These are phyloP conservation scores for Loxodonta africana DNA, from an alignment of 2,113 vertebrate species.

Conservation along the genomic window DNA sequence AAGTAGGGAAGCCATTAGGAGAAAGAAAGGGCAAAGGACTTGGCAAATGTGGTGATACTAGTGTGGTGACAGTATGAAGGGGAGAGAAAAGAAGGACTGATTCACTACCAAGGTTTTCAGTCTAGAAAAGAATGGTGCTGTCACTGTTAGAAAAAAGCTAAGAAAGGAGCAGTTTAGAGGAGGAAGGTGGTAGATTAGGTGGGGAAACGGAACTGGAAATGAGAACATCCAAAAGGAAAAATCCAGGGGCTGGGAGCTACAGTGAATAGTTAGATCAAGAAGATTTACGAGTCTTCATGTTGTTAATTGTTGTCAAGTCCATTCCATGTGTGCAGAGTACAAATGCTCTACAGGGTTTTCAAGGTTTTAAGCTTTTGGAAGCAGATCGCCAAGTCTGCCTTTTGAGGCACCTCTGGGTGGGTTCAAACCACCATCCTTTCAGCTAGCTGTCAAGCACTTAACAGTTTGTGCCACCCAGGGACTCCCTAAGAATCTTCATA, in stretches of 20 bases:
- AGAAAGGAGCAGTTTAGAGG: not conserved
- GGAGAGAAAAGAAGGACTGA: not conserved
- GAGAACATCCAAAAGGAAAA: slow-evolving; percentile 39
- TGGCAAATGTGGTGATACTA: not conserved
- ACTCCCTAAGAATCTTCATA: not conserved
- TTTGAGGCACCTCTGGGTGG: too few species aligned
- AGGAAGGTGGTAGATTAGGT: not conserved
- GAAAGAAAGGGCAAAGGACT: slow-evolving; percentile 38
- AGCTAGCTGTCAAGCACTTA: not conserved
- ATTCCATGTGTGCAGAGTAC: not conserved
- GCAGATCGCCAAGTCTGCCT: not conserved
- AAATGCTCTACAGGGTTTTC: too few species aligned
- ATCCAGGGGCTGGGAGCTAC: not conserved
- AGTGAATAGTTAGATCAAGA: not conserved
- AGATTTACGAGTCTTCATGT: not conserved
- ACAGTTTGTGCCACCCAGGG: not conserved
- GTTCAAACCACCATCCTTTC: not conserved
- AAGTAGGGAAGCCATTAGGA: slow-evolving; percentile 21
- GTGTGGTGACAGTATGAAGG: not conserved
- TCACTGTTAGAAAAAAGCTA: slow-evolving; percentile 23
- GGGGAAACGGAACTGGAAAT: not conserved
- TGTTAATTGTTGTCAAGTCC: not conserved
- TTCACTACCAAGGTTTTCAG: not conserved
- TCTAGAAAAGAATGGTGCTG: not conserved
- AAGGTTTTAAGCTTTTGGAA: not conserved